phyloP scores from a whole-genome alignment of 1,140 invertebrate genomes.

The Macrobrachium nipponense region DNA sequence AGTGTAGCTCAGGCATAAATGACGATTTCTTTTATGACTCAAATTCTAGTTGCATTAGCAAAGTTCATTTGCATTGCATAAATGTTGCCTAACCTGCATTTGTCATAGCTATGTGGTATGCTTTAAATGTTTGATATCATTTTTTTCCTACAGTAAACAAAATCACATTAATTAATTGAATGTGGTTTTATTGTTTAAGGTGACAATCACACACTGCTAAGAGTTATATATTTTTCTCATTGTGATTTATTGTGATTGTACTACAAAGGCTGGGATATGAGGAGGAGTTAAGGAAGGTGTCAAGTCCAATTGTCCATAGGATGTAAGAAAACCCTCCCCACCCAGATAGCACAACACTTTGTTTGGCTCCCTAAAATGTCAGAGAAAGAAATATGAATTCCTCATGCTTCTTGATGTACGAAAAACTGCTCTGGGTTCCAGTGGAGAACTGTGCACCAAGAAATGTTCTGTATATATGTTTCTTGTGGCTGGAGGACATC shows the following conservation, averaged over 20 bases:
- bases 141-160: no score
- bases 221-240: slow-evolving; percentile 58
- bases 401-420: no score
- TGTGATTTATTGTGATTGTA: slow-evolving; percentile 51
- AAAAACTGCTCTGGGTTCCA: no score
- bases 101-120: slow-evolving; percentile 55
- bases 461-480: no score
- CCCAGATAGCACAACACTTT: no score
- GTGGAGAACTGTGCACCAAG: no score
- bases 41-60: background rate
- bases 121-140: slow-evolving; percentile 60
- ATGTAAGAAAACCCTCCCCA: no score
- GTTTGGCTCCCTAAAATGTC: no score
- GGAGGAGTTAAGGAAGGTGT: slow-evolving; percentile 27
- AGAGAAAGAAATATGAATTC: no score
- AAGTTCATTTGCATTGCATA: slow-evolving; percentile 4
- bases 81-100: slow-evolving; percentile 37
- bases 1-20: slow-evolving; percentile 35
- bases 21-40: background rate
- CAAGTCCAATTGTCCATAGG: slow-evolving; percentile 13
- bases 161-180: no score
- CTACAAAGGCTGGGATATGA: slow-evolving; percentile 42
- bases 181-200: background rate
- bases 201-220: slow-evolving; percentile 59
- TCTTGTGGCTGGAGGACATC: no score